phyloP scores from a whole-genome alignment of 2,113 vertebrate species.

The Oreochromis tanganicae region DNA sequence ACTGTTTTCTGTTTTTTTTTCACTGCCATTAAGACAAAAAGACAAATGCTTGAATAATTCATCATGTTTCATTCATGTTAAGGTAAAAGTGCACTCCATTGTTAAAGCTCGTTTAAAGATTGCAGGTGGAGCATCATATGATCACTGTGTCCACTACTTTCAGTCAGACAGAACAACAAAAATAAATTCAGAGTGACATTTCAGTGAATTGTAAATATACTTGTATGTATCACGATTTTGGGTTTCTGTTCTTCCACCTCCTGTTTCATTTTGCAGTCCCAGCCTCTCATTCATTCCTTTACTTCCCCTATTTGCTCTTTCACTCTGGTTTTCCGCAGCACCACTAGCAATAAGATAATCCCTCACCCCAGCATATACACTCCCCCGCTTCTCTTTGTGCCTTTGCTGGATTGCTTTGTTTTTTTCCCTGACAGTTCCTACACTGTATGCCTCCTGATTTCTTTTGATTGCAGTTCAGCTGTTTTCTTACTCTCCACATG shows the following conservation, averaged over 20 bases:
- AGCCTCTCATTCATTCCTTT: not conserved
- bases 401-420: not conserved
- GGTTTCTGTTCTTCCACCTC: not conserved
- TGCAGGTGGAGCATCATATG: not conserved
- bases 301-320: fast-evolving
- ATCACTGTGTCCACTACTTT: fast-evolving
- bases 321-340: not conserved
- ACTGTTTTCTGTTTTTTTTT: not conserved
- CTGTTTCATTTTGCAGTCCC: not conserved
- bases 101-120: not conserved
- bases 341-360: not conserved
- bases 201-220: not conserved
- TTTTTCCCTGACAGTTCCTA: not conserved
- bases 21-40: not conserved
- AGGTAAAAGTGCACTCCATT: not conserved
- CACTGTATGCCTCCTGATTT: not conserved
- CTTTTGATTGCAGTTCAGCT: not conserved
- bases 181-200: not conserved
- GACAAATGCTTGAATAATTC: not conserved
- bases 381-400: not conserved
- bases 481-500: not conserved
- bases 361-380: not conserved
- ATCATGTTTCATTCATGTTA: fast-evolving
- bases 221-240: not conserved
- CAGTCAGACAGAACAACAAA: not conserved